Percentiles rank a stretch among this genome's conserved stretches.
Conservation (phyloP, 2,888 invertebrate genomes). For the Erynnis tages region DNA sequence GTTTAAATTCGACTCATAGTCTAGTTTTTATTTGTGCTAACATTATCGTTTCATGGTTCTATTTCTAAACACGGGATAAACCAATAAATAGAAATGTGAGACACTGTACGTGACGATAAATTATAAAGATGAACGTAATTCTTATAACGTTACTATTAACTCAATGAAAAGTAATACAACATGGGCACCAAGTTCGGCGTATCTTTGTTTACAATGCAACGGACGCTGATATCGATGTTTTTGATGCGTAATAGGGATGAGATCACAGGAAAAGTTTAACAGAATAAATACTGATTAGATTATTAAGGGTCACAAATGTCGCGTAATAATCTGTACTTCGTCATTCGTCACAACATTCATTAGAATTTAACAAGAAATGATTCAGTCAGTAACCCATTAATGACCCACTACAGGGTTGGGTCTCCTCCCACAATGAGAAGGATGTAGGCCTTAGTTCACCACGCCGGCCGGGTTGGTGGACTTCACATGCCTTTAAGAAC, state of each 20-base stretch:
- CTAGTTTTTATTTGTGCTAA: no score
- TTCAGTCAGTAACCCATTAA: no score
- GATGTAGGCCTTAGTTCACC: no score
- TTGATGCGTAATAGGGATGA: constrained; percentile 55
- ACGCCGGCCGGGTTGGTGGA: no score
- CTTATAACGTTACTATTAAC: constrained; percentile 20
- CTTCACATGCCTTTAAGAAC: no score
- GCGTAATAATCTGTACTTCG: constrained; percentile 48
- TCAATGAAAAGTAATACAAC: constrained; percentile 40
- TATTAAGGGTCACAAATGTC: constrained; percentile 51
- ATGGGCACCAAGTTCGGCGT: constrained; percentile 21
- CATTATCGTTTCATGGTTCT: no score
- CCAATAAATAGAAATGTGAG: no score
- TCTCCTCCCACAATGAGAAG: no score
- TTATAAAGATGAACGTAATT: neutral
- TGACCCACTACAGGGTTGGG: no score
- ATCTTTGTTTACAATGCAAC: constrained; percentile 29
- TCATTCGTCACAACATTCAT: constrained; percentile 58
- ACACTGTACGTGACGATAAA: neutral
- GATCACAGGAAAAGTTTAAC: constrained; percentile 70
- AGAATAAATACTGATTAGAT: constrained; percentile 65
- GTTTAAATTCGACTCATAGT: no score
- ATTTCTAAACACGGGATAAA: no score
- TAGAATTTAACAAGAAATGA: constrained; percentile 47
- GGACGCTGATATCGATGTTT: constrained; percentile 16